phyloP scores from a whole-genome alignment of 2,888 invertebrate genomes.

The Nemotelus pantherinus region DNA sequence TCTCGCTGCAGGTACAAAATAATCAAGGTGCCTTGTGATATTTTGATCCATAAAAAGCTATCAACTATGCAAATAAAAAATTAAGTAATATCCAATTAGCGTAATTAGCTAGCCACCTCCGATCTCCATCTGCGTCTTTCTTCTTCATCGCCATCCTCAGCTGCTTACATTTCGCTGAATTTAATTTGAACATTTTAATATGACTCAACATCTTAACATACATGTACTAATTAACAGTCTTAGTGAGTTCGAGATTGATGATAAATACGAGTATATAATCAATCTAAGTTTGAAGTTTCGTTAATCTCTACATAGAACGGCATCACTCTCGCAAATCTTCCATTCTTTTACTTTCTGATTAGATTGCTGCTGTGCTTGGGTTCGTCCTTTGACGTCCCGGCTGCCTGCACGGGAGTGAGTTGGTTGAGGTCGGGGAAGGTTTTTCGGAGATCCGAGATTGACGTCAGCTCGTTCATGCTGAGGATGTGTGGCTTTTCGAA shows the following conservation, averaged over 20 bases:
- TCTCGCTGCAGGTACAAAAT: too few relatives aligned
- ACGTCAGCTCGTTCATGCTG: slow-evolving; percentile 54
- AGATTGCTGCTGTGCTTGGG: neutral
- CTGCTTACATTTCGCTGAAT: neutral
- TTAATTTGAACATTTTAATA: neutral
- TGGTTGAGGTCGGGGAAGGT: slow-evolving; percentile 17
- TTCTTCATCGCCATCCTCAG: neutral
- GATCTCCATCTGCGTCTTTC: neutral
- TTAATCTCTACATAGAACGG: too few relatives aligned
- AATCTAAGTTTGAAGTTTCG: too few relatives aligned
- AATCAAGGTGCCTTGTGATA: too few relatives aligned
- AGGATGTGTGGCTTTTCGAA: slow-evolving; percentile 58
- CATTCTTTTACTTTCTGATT: slow-evolving; percentile 12
- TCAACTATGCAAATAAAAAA: neutral
- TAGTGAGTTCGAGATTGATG: slow-evolving; percentile 24
- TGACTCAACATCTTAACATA: slow-evolving; percentile 26
- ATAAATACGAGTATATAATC: too few relatives aligned
- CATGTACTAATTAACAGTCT: slow-evolving; percentile 37
- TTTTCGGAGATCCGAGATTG: slow-evolving; percentile 56
- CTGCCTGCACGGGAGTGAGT: neutral
- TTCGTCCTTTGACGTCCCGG: neutral
- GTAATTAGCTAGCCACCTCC: neutral
- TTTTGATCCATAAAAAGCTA: neutral
- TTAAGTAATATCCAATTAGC: slow-evolving; percentile 6
- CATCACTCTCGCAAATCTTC: neutral